These are phyloP conservation scores for Hypanus sabinus DNA, from an alignment of 2,113 vertebrate genomes.

Conservation along the genomic window DNA sequence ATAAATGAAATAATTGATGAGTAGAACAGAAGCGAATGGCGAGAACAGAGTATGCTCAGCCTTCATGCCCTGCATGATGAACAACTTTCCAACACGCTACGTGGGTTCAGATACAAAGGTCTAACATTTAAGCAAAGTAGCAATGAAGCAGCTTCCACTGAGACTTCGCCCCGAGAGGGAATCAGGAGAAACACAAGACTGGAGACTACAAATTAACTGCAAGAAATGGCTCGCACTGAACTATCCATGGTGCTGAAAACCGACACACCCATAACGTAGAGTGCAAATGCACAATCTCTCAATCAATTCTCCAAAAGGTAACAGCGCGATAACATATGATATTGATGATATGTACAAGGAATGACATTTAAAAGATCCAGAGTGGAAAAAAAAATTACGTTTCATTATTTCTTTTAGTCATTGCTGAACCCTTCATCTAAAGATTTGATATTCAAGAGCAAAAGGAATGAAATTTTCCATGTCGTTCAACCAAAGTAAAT, in stretches of 20 bases:
- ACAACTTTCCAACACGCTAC: neutral
- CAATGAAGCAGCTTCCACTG: neutral
- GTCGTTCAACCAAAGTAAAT: neutral
- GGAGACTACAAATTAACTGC: neutral
- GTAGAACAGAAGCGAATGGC: neutral
- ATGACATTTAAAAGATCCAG: neutral
- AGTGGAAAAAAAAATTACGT: neutral
- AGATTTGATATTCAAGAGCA: neutral
- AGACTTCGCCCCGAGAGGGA: neutral
- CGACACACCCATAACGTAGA: neutral
- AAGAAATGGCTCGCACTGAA: neutral
- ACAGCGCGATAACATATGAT: neutral
- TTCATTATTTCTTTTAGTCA: neutral
- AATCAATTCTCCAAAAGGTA: neutral
- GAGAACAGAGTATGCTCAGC: neutral
- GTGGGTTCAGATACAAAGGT: neutral
- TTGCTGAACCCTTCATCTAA: neutral
- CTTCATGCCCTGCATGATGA: neutral
- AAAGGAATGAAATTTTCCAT: no score
- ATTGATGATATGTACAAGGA: neutral
- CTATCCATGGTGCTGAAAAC: neutral
- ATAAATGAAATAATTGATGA: neutral
- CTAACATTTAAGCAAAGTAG: neutral
- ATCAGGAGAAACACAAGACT: neutral
- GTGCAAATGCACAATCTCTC: neutral